phyloP scores from a whole-genome alignment of 1,140 invertebrate genomes.

The Copidosoma floridanum region DNA sequence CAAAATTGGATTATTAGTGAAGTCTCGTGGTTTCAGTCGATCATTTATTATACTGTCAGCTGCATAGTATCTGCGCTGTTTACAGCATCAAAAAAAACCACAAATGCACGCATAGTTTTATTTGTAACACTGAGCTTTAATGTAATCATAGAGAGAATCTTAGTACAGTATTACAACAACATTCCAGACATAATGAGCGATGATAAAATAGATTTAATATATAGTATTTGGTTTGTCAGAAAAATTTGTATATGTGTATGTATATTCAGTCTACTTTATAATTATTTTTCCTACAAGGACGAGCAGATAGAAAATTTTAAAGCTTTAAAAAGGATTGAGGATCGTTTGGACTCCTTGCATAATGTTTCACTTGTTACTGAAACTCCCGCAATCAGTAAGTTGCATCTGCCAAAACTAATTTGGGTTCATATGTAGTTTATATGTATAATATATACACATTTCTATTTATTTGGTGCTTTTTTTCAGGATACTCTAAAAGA shows the following conservation, averaged over 20 bases:
- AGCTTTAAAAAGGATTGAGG: conserved; percentile 41
- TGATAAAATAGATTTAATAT: conserved; percentile 39
- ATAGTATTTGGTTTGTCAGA: conserved; percentile 41
- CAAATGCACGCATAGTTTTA: conserved; percentile 56
- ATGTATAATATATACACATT: conserved; percentile 9
- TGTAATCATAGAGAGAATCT: conserved; percentile 44
- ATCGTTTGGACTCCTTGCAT: conserved; percentile 36
- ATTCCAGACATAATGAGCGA: conserved; percentile 26
- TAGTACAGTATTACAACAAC: conserved; percentile 44
- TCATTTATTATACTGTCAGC: conserved; percentile 59
- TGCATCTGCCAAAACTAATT: conserved; percentile 1
- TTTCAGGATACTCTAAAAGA: conserved; percentile 33
- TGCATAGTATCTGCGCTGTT: conserved; percentile 58
- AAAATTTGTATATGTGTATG: conserved; percentile 40
- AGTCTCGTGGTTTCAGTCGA: conserved; percentile 61
- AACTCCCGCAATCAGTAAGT: conserved; percentile 15
- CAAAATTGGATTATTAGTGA: conserved; percentile 60
- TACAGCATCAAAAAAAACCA: conserved; percentile 57
- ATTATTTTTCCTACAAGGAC: conserved; percentile 43
- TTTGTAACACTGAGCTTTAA: conserved; percentile 57
- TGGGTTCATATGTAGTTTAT: neutral
- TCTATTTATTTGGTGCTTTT: conserved; percentile 11
- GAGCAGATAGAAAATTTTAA: conserved; percentile 39
- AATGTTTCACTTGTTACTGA: conserved; percentile 20
- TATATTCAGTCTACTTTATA: conserved; percentile 35